These are phyloP conservation scores for Acanthosepion esculentum DNA, from an alignment of 2,888 invertebrate genomes.

Conservation along the genomic window DNA sequence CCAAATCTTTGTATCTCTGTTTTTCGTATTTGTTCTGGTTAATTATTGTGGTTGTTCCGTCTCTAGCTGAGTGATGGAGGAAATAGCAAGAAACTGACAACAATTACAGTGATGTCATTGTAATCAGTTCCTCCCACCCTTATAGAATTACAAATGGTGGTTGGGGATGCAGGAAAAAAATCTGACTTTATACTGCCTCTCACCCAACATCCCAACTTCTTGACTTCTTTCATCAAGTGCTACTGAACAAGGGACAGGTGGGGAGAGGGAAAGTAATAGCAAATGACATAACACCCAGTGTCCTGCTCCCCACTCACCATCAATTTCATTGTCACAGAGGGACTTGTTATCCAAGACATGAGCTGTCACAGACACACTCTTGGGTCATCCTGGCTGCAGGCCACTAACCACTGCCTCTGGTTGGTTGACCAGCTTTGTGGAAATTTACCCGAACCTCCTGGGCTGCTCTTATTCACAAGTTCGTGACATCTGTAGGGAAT, in stretches of 20 bases:
- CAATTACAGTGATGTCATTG: not conserved
- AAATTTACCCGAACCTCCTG: not conserved
- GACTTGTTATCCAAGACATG: too few relatives aligned
- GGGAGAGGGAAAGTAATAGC: not conserved
- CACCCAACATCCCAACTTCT: not conserved
- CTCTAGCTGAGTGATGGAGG: not conserved
- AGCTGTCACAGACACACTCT: not conserved
- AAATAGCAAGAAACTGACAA: not conserved
- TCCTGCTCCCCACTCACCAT: too few relatives aligned
- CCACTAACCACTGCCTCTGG: not conserved
- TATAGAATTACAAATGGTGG: not conserved
- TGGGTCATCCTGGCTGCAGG: slow-evolving; percentile 15
- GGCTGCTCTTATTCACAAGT: not conserved
- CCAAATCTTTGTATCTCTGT: not conserved
- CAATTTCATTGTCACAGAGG: too few relatives aligned
- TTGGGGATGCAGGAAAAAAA: not conserved
- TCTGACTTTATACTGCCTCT: not conserved
- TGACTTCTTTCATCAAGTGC: not conserved
- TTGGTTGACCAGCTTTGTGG: slow-evolving; percentile 2
- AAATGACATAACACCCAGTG: too few relatives aligned
- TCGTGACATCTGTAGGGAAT: not conserved
- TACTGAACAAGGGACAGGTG: not conserved
- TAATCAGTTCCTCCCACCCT: not conserved
- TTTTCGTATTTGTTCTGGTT: not conserved
- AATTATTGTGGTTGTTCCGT: not conserved